phyloP scores from a whole-genome alignment of 2,888 invertebrate genomes.

The Pachymerium ferrugineum region DNA sequence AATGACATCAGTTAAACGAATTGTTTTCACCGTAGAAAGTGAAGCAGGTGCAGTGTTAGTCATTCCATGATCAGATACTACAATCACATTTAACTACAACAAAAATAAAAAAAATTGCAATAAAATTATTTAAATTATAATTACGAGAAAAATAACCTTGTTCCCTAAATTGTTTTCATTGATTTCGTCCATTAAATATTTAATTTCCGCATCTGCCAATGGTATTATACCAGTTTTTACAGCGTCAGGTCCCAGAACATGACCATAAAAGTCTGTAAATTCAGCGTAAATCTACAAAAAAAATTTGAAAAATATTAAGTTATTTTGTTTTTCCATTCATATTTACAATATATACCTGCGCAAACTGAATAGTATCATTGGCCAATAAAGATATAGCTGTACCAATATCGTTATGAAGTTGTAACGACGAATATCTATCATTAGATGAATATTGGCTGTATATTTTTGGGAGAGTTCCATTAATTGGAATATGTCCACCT shows the following conservation, averaged over 20 bases:
- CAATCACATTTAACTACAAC: slow-evolving; percentile 42
- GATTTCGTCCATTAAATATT: neutral
- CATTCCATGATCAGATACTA: slow-evolving; percentile 48
- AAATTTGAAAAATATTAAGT: too few relatives aligned
- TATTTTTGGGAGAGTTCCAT: slow-evolving; percentile 36
- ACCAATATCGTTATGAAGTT: slow-evolving; percentile 12
- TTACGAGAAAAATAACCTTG: neutral
- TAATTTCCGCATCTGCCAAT: neutral
- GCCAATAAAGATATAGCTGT: neutral
- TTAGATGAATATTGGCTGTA: slow-evolving; percentile 36
- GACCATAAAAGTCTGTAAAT: slow-evolving; percentile 44
- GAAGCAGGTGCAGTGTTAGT: slow-evolving; percentile 42
- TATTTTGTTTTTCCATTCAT: too few relatives aligned
- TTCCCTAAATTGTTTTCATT: neutral
- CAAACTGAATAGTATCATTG: neutral
- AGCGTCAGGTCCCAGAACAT: slow-evolving; percentile 43
- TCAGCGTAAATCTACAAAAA: slow-evolving; percentile 43
- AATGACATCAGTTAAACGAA: slow-evolving; percentile 42
- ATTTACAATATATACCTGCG: neutral
- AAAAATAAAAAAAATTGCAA: too few relatives aligned
- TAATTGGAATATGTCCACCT: slow-evolving; percentile 38
- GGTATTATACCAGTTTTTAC: neutral
- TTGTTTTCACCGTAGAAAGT: slow-evolving; percentile 39
- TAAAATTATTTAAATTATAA: neutral
- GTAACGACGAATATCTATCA: neutral